Percentiles rank a stretch among this genome's conserved stretches.
Evolutionary conservation across 2,797 vertebrate genomes (phyloP).

Genomic region (Nannoperca australis): DNA sequence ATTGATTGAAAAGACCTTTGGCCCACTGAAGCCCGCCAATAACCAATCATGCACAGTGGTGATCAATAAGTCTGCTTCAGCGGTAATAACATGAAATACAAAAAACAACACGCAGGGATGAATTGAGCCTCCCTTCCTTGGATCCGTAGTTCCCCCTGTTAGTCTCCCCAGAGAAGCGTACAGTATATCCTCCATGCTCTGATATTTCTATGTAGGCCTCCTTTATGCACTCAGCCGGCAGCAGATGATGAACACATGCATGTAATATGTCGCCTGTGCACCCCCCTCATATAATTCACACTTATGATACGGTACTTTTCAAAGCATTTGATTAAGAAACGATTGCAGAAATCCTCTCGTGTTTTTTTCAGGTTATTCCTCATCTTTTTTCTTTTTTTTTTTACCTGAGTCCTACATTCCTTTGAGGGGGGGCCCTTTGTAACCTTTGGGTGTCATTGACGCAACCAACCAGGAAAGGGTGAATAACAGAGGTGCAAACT

Average conservation of each 20-base stretch:
- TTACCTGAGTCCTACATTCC: constrained; percentile 68
- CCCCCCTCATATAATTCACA: constrained; percentile 27
- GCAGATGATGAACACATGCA: constrained; percentile 60
- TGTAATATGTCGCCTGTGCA: constrained; percentile 36
- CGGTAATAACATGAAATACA: constrained; percentile 37
- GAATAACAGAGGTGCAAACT: constrained; percentile 62
- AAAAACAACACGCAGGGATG: constrained; percentile 22
- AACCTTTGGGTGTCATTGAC: constrained; percentile 74
- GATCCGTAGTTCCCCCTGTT: constrained; percentile 26
- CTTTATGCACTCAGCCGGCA: constrained; percentile 21
- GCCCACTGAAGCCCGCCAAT: constrained; percentile 1
- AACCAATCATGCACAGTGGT: constrained; percentile 40
- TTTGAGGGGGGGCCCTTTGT: constrained; percentile 38
- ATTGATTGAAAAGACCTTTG: constrained; percentile 31
- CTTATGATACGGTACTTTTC: constrained; percentile 30
- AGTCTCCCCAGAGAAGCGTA: constrained; percentile 24
- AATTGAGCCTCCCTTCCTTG: neutral
- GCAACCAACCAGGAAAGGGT: constrained; percentile 51
- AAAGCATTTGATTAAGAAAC: constrained; percentile 34
- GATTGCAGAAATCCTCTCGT: constrained; percentile 1
- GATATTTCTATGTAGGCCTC: constrained; percentile 27
- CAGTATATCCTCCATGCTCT: constrained; percentile 36
- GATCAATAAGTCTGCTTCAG: constrained; percentile 57
- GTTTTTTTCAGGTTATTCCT: constrained; percentile 1
- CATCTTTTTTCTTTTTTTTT: constrained; percentile 33